A percentile compares a stretch with the other conserved stretches of the same genome.
Conservation (phyloP, 2,113 vertebrate species). For the Lagopus leucura region DNA sequence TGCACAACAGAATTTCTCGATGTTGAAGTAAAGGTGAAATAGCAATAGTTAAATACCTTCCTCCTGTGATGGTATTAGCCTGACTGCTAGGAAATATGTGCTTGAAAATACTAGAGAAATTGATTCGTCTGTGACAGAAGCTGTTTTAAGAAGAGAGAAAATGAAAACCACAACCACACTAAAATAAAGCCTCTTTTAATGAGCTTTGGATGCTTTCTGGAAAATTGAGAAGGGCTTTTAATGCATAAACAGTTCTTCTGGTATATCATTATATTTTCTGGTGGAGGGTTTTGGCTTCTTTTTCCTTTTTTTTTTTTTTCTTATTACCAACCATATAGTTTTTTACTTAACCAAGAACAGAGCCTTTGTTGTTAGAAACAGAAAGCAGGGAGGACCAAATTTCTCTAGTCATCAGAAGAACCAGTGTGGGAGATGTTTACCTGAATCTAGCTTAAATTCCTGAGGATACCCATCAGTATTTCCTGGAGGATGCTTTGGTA, state of each 20-base stretch:
- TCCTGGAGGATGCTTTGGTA: slow-evolving; percentile 41
- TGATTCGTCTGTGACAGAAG: slow-evolving; percentile 64
- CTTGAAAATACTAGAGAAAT: slow-evolving; percentile 59
- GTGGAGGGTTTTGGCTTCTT: neutral
- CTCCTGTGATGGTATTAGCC: slow-evolving; percentile 48
- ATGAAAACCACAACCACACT: slow-evolving; percentile 59
- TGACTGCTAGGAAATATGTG: slow-evolving; percentile 53
- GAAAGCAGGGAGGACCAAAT: slow-evolving; percentile 51
- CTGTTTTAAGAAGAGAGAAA: slow-evolving; percentile 55
- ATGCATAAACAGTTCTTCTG: slow-evolving; percentile 28
- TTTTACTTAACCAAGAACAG: slow-evolving; percentile 32
- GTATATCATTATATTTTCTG: slow-evolving; percentile 52
- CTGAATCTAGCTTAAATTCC: slow-evolving; percentile 67
- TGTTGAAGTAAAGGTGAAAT: slow-evolving; percentile 21
- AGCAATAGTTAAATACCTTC: slow-evolving; percentile 46
- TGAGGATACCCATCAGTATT: slow-evolving; percentile 69
- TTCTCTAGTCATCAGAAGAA: slow-evolving; percentile 46
- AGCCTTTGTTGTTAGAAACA: slow-evolving; percentile 62
- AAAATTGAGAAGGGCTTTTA: slow-evolving; percentile 44
- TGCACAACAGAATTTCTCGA: neutral
- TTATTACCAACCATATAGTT: neutral
- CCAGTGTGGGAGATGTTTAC: slow-evolving; percentile 62
- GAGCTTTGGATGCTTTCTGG: slow-evolving; percentile 56
- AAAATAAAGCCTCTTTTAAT: slow-evolving; percentile 68
- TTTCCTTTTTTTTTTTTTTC: neutral